A percentile compares a stretch with the other conserved stretches of the same genome.
Conservation (phyloP, 2,113 vertebrate genomes). For the Tinamus guttatus region DNA sequence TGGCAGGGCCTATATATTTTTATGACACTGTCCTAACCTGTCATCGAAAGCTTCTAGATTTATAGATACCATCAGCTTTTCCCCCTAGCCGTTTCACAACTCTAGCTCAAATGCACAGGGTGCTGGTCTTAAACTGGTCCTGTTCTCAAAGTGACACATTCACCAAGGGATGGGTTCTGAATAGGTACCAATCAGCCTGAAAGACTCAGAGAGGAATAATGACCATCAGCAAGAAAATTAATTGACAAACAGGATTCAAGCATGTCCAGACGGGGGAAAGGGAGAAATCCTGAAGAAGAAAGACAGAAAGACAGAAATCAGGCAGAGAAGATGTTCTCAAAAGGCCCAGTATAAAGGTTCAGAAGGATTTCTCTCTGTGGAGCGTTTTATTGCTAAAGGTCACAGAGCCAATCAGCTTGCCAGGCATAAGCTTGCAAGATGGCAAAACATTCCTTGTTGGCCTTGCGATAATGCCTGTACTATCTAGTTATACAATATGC, state of each 20-base stretch:
- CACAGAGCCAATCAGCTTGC: not conserved
- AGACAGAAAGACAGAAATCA: not conserved
- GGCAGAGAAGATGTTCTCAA: not conserved
- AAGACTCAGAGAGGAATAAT: not conserved
- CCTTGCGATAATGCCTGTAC: conserved; percentile 6
- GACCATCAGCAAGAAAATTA: not conserved
- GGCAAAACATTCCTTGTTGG: conserved; percentile 5
- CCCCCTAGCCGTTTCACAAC: not conserved
- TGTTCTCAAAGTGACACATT: not conserved
- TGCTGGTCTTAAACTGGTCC: not conserved
- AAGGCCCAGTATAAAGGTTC: conserved; percentile 9
- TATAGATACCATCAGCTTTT: not conserved
- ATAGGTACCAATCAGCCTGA: not conserved
- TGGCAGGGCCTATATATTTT: not conserved
- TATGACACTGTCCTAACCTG: not conserved
- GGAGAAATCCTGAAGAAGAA: not conserved
- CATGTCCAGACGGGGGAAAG: not conserved
- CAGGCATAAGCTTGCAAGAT: not conserved
- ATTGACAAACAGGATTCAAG: not conserved
- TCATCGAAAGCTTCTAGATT: fast-evolving
- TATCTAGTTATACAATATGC: conserved; percentile 43
- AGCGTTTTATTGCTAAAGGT: not conserved
- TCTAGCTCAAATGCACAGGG: not conserved
- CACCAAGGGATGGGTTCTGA: not conserved
- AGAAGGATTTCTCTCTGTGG: not conserved